Conservation (phyloP, 2,888 invertebrate species). For the Dugesia japonica region DNA sequence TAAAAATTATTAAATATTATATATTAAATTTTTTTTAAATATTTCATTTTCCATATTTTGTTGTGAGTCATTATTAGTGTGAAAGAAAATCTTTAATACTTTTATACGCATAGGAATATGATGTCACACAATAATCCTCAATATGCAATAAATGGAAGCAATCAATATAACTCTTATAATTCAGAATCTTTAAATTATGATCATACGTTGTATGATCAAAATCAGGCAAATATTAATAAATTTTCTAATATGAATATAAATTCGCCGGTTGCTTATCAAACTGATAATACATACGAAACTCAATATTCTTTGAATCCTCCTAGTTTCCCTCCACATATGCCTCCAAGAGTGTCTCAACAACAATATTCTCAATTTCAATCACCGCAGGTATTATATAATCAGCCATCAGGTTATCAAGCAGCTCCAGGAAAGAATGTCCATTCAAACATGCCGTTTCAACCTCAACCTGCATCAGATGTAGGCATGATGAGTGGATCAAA, state of each 20-base stretch:
- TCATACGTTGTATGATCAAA: not conserved
- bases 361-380: not conserved
- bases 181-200: not conserved
- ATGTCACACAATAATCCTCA: slow-evolving; percentile 15
- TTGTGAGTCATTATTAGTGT: no score
- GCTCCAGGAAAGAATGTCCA: not conserved
- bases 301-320: not conserved
- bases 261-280: not conserved
- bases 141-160: not conserved
- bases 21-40: not conserved
- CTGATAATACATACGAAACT: not conserved
- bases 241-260: not conserved
- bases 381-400: not conserved
- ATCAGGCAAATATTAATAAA: not conserved
- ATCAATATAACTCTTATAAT: not conserved
- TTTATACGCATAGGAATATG: not conserved
- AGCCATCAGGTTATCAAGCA: not conserved
- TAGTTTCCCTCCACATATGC: not conserved
- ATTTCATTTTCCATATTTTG: no score
- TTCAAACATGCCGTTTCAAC: not conserved
- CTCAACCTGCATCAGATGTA: not conserved
- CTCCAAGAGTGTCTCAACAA: not conserved
- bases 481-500: not conserved
- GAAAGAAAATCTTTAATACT: no score
- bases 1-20: not conserved